Base-by-base conservation (phyloP, 2,113 vertebrate species). In the Trogon surrucura region DNA sequence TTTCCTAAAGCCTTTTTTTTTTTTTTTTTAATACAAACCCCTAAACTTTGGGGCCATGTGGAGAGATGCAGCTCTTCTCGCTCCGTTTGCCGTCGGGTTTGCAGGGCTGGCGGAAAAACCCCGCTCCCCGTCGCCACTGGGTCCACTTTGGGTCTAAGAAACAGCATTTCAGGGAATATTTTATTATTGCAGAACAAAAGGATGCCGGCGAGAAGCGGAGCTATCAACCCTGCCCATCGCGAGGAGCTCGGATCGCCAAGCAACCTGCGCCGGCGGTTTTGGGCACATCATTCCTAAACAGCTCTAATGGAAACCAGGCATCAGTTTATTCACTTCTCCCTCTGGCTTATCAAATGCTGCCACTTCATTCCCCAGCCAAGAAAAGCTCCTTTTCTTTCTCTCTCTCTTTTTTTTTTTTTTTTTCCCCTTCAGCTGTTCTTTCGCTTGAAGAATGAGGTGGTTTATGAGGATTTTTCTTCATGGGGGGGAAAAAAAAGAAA, bases 391-490 rank as follows among this genome's bases (percentile, higher is more conserved):
- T 53, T 50, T n/a, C 14, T 57, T 30, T 58, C 54, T 25, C 23
- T 9, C 1, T 8, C 15, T 8, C 9, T 32, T 32, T 25, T 44
- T 47, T 10, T 32, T 32, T 25, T 44, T 47, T 47, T 41, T 41
- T 41, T 11, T 11, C 41, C 41, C 41, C 45, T 18, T 18, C 67
- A 85, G 84, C 80, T 89, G 56, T 54, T 61, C 57, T 79, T 91
- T 91, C 6, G 0, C 70, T 79, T 66, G n/a, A 80, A 57, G 53
- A 75, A 88, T 38, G 67, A 75, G 80, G 71, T 66, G 72, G 70
- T 88, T 82, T 51, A 79, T 34, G 70, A 79, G 69, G 70, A 61
- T 88, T 90, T 90, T 92, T 78, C 87, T 92, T 73, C 84, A 81
- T 44, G 11, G 58, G 36, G 56, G 30, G 16, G 25, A 60, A 64